Percentiles rank a stretch among this genome's conserved stretches.
These are phyloP conservation scores for Sphaerodactylus townsendi DNA, from an alignment of 2,113 vertebrate genomes.

Conservation along the genomic window DNA sequence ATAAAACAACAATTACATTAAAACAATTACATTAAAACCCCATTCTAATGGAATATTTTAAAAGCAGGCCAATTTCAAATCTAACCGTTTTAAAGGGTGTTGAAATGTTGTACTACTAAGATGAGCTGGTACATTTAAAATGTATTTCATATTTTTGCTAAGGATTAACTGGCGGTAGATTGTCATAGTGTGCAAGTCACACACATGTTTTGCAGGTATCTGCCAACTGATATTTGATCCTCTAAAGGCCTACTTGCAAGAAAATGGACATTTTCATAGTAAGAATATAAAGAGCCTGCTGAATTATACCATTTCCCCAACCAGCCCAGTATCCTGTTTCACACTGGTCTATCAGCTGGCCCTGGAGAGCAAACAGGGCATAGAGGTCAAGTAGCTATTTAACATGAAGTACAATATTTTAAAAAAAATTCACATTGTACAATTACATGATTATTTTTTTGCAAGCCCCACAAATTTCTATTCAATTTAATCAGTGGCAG, in stretches of 20 bases:
- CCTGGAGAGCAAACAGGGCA: no score
- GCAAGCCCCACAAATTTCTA: not conserved
- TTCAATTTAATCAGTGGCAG: not conserved
- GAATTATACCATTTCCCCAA: no score
- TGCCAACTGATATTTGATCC: not conserved
- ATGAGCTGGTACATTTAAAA: not conserved
- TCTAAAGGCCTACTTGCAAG: not conserved
- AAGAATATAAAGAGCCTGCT: no score
- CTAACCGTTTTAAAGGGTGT: not conserved
- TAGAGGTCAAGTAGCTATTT: no score
- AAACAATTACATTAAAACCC: no score
- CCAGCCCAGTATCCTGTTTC: no score
- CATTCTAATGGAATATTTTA: not conserved
- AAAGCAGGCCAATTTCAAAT: not conserved
- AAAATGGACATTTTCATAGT: no score
- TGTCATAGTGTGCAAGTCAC: no score
- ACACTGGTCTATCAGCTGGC: no score
- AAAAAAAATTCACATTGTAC: not conserved
- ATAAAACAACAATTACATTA: no score
- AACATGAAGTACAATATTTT: no score
- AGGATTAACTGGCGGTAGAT: no score
- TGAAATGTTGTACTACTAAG: not conserved
- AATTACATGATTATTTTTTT: not conserved
- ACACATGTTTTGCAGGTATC: not conserved
- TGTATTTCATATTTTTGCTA: not conserved